These are phyloP conservation scores for Microcebus lehilahytsara DNA, from an alignment of 2,113 vertebrate species.

Conservation along the genomic window DNA sequence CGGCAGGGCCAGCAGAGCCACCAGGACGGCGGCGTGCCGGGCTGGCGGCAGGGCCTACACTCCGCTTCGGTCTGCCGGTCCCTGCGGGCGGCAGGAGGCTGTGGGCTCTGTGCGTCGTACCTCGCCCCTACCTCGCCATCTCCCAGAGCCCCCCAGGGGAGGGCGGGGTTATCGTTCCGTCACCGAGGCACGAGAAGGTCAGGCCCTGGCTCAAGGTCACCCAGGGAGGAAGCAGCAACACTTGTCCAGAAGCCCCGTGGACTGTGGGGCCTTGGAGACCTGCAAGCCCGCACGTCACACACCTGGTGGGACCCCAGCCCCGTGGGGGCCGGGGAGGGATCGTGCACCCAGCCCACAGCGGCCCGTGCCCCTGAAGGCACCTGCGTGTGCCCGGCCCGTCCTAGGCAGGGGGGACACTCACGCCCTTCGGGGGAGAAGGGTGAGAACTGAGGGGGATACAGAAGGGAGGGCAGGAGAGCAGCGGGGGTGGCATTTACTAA, in stretches of 20 bases:
- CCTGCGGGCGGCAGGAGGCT: not conserved
- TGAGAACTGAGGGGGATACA: not conserved
- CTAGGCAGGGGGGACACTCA: not conserved
- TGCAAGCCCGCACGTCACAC: too few species aligned
- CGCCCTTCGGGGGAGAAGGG: not conserved
- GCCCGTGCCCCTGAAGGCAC: not conserved
- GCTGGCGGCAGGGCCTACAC: too few species aligned
- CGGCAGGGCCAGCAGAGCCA: not conserved
- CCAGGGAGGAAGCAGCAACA: not conserved
- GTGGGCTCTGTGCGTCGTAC: fast-evolving
- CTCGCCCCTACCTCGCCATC: not conserved
- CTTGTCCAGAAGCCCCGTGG: not conserved
- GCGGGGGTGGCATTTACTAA: not conserved
- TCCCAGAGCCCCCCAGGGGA: too few species aligned
- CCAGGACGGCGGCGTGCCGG: not conserved
- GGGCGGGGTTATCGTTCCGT: not conserved
- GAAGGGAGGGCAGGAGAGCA: not conserved
- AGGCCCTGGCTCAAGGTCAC: not conserved
- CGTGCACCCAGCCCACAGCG: too few species aligned
- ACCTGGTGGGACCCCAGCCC: not conserved
- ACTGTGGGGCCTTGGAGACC: not conserved
- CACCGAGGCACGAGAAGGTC: not conserved
- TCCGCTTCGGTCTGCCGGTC: not conserved
- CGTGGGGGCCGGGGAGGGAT: not conserved
- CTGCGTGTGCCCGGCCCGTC: fast-evolving